phyloP scores from a whole-genome alignment of 2,113 vertebrate genomes.

The Bubo bubo region DNA sequence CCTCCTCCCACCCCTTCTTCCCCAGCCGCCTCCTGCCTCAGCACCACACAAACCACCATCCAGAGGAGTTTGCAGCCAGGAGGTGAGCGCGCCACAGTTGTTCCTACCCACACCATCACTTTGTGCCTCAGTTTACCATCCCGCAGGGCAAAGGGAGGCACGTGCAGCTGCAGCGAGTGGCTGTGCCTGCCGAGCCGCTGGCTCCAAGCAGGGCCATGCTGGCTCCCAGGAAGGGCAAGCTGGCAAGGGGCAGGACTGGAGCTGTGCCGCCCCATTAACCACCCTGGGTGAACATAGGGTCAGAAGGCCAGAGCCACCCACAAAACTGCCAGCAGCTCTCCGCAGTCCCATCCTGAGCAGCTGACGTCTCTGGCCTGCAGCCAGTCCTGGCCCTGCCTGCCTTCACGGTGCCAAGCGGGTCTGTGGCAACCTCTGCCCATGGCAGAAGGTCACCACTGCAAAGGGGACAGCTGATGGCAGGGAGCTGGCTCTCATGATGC shows the following conservation, averaged over 20 bases:
- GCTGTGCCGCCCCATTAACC: conserved; percentile 60
- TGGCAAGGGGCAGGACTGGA: not conserved
- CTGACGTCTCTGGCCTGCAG: conserved; percentile 5
- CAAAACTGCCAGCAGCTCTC: not conserved
- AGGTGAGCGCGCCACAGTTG: fast-evolving
- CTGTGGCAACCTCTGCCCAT: conserved; percentile 11
- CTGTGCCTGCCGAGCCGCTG: fast-evolving
- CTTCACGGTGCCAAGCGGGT: fast-evolving
- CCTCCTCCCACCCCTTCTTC: not conserved
- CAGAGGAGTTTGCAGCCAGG: not conserved
- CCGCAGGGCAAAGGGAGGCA: not conserved
- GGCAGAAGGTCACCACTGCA: conserved; percentile 31
- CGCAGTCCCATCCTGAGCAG: conserved; percentile 8
- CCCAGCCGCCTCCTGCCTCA: not conserved
- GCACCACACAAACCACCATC: fast-evolving
- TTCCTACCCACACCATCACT: no score
- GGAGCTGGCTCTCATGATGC: not conserved
- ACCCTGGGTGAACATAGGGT: conserved; percentile 32
- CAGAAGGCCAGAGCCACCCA: conserved; percentile 25
- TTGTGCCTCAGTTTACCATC: not conserved
- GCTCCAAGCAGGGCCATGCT: fast-evolving
- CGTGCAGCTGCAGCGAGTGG: not conserved
- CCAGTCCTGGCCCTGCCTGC: not conserved
- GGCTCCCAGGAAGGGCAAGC: not conserved
- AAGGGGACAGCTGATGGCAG: not conserved